phyloP scores from a whole-genome alignment of 92 coral and sea anemone species.

The Palythoa heliodiscus region DNA sequence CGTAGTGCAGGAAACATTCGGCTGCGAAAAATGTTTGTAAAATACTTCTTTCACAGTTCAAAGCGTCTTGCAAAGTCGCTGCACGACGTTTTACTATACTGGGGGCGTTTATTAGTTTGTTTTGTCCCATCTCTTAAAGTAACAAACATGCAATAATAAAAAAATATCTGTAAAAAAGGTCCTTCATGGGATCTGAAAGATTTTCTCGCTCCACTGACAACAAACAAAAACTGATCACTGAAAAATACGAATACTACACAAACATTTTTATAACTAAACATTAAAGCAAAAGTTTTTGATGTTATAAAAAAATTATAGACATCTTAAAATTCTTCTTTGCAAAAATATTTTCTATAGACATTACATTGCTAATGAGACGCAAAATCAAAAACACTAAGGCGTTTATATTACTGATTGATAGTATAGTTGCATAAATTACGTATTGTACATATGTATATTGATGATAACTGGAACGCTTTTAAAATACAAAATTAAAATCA shows the following conservation, averaged over 20 bases:
- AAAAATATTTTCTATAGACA: neutral
- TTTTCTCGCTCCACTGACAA: too few relatives aligned
- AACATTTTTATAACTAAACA: too few relatives aligned
- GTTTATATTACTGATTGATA: neutral
- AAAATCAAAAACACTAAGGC: neutral
- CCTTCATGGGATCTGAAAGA: too few relatives aligned
- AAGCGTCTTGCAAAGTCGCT: too few relatives aligned
- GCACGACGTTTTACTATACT: too few relatives aligned
- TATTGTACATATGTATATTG: neutral
- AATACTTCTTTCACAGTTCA: neutral
- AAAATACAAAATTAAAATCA: neutral
- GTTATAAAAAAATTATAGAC: neutral
- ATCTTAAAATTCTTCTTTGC: neutral
- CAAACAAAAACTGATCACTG: too few relatives aligned
- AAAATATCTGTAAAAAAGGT: too few relatives aligned
- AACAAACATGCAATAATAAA: too few relatives aligned
- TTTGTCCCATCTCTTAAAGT: too few relatives aligned
- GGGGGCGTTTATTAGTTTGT: too few relatives aligned
- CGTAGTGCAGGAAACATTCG: conserved; percentile 92
- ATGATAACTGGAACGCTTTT: neutral
- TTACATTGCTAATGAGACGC: neutral
- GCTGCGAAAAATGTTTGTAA: conserved; percentile 38
- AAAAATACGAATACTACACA: too few relatives aligned
- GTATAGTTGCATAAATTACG: neutral
- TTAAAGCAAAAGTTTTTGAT: too few relatives aligned